Conservation (phyloP, 1,140 invertebrate species). For the Papilio aristodemus region DNA sequence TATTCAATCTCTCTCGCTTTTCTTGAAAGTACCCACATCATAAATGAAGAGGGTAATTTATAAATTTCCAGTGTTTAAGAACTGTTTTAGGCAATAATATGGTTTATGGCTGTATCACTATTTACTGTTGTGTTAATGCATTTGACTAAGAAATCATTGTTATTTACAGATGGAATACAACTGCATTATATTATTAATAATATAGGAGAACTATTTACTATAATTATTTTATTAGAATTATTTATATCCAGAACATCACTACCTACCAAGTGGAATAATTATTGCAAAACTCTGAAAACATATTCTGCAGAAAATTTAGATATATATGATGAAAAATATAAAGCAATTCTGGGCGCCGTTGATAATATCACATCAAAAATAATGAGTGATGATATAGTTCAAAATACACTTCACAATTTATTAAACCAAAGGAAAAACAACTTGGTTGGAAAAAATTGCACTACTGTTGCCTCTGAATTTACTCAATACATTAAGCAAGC, state of each 20-base stretch:
- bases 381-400: conserved; percentile 75
- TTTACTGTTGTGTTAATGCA: too few relatives aligned
- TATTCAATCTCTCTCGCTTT: too few relatives aligned
- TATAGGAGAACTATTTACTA: conserved; percentile 71
- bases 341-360: conserved; percentile 54
- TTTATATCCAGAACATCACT: conserved; percentile 64
- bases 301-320: conserved; percentile 45
- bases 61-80: too few relatives aligned
- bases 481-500: conserved; percentile 85
- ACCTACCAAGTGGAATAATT: conserved; percentile 65
- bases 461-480: conserved; percentile 86
- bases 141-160: conserved; percentile 26
- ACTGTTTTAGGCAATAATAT: too few relatives aligned
- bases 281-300: conserved; percentile 55
- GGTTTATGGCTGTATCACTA: too few relatives aligned
- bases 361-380: conserved; percentile 64
- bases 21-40: too few relatives aligned
- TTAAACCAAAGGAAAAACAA: conserved; percentile 82
- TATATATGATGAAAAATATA: conserved; percentile 53
- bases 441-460: conserved; percentile 83
- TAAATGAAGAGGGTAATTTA: too few relatives aligned
- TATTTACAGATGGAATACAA: conserved; percentile 69
- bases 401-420: conserved; percentile 82
- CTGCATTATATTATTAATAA: conserved; percentile 73
- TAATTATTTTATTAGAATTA: conserved; percentile 63